Conservation (phyloP, 1,140 invertebrate genomes). For the Nilaparvata lugens region DNA sequence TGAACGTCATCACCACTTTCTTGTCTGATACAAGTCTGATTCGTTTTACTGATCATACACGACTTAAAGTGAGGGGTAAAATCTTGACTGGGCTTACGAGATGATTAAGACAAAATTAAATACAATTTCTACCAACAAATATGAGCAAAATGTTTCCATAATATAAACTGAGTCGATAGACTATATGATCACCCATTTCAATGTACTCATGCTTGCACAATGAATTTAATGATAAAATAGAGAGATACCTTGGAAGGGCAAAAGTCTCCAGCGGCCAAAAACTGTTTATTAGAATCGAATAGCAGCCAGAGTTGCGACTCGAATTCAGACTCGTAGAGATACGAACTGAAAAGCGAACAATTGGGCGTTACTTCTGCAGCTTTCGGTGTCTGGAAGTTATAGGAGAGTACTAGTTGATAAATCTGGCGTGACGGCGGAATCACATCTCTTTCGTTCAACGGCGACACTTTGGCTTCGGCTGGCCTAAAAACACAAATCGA, state of each 20-base stretch:
- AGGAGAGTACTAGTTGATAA: slow-evolving; percentile 80
- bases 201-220: too few species aligned
- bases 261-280: slow-evolving; percentile 77
- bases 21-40: too few species aligned
- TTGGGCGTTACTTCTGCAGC: slow-evolving; percentile 72
- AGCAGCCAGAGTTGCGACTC: slow-evolving; percentile 95
- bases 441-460: slow-evolving; percentile 63
- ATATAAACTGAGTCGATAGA: too few species aligned
- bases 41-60: too few species aligned
- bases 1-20: too few species aligned
- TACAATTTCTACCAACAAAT: too few species aligned
- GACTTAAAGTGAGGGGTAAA: too few species aligned
- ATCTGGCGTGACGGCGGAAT: slow-evolving; percentile 80
- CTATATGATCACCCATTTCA: too few species aligned
- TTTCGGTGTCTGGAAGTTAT: slow-evolving; percentile 76
- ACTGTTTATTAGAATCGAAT: slow-evolving; percentile 86
- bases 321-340: slow-evolving; percentile 89
- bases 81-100: too few species aligned
- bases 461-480: slow-evolving; percentile 62
- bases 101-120: too few species aligned
- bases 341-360: slow-evolving; percentile 68
- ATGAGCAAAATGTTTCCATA: too few species aligned
- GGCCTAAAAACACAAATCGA: slow-evolving; percentile 47
- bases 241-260: slow-evolving; percentile 77
- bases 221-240: too few species aligned